Evolutionary conservation across 2,888 invertebrate genomes (phyloP).

Genomic region (Apamea crenata): DNA sequence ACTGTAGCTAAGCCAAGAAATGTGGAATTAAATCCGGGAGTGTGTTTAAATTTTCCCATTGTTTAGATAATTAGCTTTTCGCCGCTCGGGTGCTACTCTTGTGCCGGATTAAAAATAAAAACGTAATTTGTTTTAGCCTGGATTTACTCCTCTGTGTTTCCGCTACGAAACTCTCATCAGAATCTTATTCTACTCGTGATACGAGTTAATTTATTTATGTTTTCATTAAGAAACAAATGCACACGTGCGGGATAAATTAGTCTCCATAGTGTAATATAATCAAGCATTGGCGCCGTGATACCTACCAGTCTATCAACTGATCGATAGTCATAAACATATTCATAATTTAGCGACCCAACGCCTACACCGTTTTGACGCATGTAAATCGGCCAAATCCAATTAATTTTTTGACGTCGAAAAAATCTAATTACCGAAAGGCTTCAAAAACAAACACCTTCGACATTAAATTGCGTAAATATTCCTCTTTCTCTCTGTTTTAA

Average conservation of each 20-base stretch:
- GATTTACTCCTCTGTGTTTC: conserved; percentile 4
- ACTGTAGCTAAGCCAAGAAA: conserved; percentile 33
- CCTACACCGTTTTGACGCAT: conserved; percentile 28
- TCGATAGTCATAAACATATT: conserved; percentile 28
- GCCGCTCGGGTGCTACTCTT: conserved; percentile 13
- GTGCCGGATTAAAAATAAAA: conserved; percentile 26
- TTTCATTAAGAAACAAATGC: neutral
- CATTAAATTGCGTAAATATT: conserved; percentile 10
- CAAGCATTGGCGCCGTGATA: neutral
- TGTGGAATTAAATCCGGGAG: conserved; percentile 20
- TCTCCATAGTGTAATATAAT: neutral
- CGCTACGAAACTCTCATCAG: conserved; percentile 11
- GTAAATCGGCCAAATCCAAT: conserved; percentile 48
- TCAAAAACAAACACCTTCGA: neutral
- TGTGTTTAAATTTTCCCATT: conserved; percentile 37
- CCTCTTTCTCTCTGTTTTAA: neutral
- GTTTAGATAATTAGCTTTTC: conserved; percentile 37
- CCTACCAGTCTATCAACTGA: conserved; percentile 17
- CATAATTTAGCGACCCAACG: conserved; percentile 10
- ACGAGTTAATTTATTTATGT: conserved; percentile 11
- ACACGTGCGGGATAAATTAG: conserved; percentile 8
- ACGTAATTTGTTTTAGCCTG: conserved; percentile 28
- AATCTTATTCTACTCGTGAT: neutral
- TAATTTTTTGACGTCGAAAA: conserved; percentile 17
- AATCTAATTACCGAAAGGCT: conserved; percentile 4